Evolutionary conservation across 2,797 vertebrate genomes (phyloP), one percentile per base, ranked within the genome.

Genomic region (Gobio occitaniae): DNA sequence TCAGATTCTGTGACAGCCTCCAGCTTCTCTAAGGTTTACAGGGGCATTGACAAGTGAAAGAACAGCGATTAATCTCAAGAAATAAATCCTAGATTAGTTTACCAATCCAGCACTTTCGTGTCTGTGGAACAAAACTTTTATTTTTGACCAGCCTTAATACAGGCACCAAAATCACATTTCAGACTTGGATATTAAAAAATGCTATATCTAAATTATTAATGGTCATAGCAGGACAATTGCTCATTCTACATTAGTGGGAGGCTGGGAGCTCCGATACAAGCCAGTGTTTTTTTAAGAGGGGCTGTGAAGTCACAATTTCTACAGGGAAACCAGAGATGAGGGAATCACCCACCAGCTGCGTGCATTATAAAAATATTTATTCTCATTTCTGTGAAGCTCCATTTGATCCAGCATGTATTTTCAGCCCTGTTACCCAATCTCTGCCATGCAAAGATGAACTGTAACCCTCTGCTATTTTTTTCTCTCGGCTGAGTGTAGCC

Each of bases 351-450:
- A 76, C 78, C 85, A 78, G 54, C 63, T 65, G 63, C 19, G 69
- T 84, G 74, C 85, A 63, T 87, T 86, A 86, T 87, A 80, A 78
- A 90, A 90, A 89, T 82, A 84, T 88, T 89, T 87, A 88, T 87
- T 84, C 84, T 87, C 75, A 84, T 83, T 85, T 61, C 66, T 68
- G 72, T 69, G 85, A 41, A 19, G 29, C 72, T 84, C 59, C 87
- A 90, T 84, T 87, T 90, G 89, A 90, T 89, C 84, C 82, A 29
- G 54, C 50, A 38, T 61, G 87, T 91, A 89, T 90, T 91, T 90
- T 89, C 68, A 87, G 83, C 81, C 21, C 83, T 72, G 90, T 88
- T 76, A 88, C 80, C 75, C 83, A 84, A 86, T 81, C 84, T 61
- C 56, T 44, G n/a, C 21, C 80, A 54, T 74, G 78, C 76, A 44